Evolutionary conservation across 2,797 vertebrate genomes (phyloP).

Genomic region (Lepilemur septentrionalis): DNA sequence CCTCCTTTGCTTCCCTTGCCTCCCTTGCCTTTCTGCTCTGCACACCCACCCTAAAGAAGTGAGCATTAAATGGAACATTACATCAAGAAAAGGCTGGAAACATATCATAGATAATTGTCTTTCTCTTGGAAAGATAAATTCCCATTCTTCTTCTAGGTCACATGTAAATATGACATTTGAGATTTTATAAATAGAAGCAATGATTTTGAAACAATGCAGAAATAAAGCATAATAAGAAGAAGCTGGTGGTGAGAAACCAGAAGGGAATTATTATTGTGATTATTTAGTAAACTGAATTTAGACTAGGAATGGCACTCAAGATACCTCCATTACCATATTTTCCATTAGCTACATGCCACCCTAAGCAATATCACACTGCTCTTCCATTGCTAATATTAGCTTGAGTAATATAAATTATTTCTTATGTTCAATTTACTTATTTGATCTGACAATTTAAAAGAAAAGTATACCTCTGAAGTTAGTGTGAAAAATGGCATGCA

Average conservation of each 20-base stretch:
- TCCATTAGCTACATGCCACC: conserved; percentile 62
- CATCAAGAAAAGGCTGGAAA: conserved; percentile 11
- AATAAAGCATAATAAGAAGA: conserved; percentile 37
- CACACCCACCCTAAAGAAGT: not conserved
- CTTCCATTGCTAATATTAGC: conserved; percentile 65
- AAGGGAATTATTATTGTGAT: conserved; percentile 59
- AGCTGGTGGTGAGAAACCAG: conserved; percentile 37
- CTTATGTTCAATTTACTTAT: conserved; percentile 67
- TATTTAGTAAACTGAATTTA: conserved; percentile 70
- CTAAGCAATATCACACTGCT: conserved; percentile 56
- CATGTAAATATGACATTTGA: conserved; percentile 68
- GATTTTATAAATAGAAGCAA: conserved; percentile 58
- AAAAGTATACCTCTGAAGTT: conserved; percentile 49
- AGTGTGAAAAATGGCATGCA: conserved; percentile 19
- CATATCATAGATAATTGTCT: conserved; percentile 52
- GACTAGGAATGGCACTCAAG: conserved; percentile 29
- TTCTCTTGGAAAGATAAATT: conserved; percentile 46
- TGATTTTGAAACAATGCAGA: conserved; percentile 58
- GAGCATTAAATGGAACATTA: not conserved
- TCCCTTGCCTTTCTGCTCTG: not conserved
- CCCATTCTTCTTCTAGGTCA: conserved; percentile 50
- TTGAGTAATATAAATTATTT: conserved; percentile 66
- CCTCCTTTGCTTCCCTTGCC: no score
- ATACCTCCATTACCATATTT: conserved; percentile 60
- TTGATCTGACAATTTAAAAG: conserved; percentile 69